phyloP scores from a whole-genome alignment of 2,888 invertebrate genomes.

The Spodoptera picta region DNA sequence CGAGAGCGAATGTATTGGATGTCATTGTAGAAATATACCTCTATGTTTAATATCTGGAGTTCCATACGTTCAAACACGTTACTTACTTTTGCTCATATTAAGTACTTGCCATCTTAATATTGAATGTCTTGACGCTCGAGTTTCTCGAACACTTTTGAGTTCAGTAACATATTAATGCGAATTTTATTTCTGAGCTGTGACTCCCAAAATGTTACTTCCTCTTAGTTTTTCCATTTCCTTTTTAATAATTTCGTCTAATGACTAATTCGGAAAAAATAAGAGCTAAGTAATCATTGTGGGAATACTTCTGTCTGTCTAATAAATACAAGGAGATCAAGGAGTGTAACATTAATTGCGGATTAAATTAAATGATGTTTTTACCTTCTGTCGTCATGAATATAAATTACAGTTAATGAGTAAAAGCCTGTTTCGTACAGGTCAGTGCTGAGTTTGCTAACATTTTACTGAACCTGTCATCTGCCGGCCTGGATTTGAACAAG shows the following conservation, averaged over 20 bases:
- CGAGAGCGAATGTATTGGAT: constrained; percentile 19
- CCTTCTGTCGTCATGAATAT: constrained; percentile 35
- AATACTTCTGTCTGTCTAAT: too few relatives aligned
- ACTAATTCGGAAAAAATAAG: too few relatives aligned
- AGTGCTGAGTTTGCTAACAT: constrained; percentile 70
- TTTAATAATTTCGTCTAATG: too few relatives aligned
- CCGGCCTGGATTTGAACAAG: constrained; percentile 74
- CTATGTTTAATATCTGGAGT: constrained; percentile 29
- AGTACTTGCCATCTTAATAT: not conserved
- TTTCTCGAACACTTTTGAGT: too few relatives aligned
- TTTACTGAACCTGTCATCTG: constrained; percentile 66
- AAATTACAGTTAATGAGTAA: constrained; percentile 31
- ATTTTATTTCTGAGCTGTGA: too few relatives aligned
- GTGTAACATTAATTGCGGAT: too few relatives aligned
- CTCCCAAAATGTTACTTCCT: too few relatives aligned
- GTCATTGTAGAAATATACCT: constrained; percentile 29
- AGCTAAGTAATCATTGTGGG: too few relatives aligned
- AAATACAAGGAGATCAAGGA: too few relatives aligned
- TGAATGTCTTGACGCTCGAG: too few relatives aligned
- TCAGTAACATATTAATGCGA: too few relatives aligned
- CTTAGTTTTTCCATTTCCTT: too few relatives aligned
- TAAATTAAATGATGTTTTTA: not conserved
- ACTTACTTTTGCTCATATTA: constrained; percentile 4
- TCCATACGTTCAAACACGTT: constrained; percentile 2
- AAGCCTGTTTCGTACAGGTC: constrained; percentile 63